Evolutionary conservation across 2,113 vertebrate species (phyloP), one percentile per base, ranked within the genome.

Genomic region (Salvelinus alpinus): DNA sequence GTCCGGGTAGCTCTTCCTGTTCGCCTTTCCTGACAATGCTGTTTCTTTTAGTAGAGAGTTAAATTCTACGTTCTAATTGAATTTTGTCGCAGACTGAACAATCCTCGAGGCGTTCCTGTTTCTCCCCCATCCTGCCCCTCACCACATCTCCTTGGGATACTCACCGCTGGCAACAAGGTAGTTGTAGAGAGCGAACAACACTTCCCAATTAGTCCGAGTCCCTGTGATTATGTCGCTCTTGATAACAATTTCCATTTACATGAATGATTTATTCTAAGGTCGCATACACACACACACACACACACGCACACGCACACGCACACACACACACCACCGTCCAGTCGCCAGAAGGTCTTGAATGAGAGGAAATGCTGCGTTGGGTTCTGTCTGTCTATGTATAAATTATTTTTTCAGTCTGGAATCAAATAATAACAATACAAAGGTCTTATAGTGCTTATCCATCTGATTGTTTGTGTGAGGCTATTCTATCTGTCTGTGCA

Each of bases 211-310:
- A 92, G 85, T 83, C 77, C 12, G 54, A 85, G 90, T 80, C 82
- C 79, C 78, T 86, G 87, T 88, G 88, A 92, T 90, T 91, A 88
- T 88, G 71, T 88, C 80, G 82, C 79, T 86, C 88, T 84, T 87
- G 85, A 88, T 91, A 90, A 91, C 89, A 87, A 89, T 90, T 88
- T 84, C 89, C 88, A 84, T 90, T 88, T 84, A 77, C 85, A 91
- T 93, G 79, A 90, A 92, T 93, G 90, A 94, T 93, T 92, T 90
- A 93, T 93, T 88, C 73, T 66, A 80, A 90, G 80, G 85, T 82
- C 47, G 27, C 80, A 78, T 70, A 70, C 71, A 74, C 77, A 78
- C 48, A 4, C 48, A 51, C 48, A 74, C 5, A 38, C 34, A 8
- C 7, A 1, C 34, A 8, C 34, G 1, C 38, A 2, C 38, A 9